A percentile compares a stretch with the other conserved stretches of the same genome.
Conservation (phyloP, 2,888 invertebrate species). For the Amphipyra berbera region DNA sequence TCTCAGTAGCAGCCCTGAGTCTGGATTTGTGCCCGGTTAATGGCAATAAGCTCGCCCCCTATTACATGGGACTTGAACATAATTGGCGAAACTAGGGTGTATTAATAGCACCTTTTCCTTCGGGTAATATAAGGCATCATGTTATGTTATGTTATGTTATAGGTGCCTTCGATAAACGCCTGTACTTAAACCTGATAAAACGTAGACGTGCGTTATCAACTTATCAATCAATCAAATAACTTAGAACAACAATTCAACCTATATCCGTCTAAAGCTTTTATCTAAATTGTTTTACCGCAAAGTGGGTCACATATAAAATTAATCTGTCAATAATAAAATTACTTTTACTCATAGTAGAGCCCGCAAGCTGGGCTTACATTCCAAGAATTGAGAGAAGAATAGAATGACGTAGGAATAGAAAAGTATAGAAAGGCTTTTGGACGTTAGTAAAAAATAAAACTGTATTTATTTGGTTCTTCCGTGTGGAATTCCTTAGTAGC, state of each 20-base stretch:
- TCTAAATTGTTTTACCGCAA: conserved; percentile 41
- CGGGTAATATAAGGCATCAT: too few species aligned
- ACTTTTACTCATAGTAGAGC: neutral
- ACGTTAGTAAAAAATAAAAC: too few species aligned
- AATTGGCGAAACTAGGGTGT: too few species aligned
- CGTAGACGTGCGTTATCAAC: conserved; percentile 20
- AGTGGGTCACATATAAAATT: conserved; percentile 29
- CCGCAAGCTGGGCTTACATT: neutral
- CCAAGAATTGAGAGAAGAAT: conserved; percentile 6
- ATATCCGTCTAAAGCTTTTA: conserved; percentile 42
- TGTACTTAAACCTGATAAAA: neutral
- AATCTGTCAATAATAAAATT: conserved; percentile 30
- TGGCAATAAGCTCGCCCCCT: too few species aligned
- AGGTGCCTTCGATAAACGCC: conserved; percentile 15
- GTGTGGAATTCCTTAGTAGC: too few species aligned
- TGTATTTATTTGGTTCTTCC: too few species aligned
- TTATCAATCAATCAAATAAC: conserved; percentile 30
- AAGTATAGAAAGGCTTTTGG: too few species aligned
- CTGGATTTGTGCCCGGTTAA: too few species aligned
- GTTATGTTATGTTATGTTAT: too few species aligned
- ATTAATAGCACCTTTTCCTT: too few species aligned
- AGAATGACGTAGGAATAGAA: neutral
- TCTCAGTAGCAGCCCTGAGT: too few species aligned
- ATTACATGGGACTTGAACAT: too few species aligned
- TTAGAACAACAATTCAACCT: conserved; percentile 25